These are phyloP conservation scores for Diabrotica balteata DNA, from an alignment of 2,888 invertebrate species.

Conservation along the genomic window DNA sequence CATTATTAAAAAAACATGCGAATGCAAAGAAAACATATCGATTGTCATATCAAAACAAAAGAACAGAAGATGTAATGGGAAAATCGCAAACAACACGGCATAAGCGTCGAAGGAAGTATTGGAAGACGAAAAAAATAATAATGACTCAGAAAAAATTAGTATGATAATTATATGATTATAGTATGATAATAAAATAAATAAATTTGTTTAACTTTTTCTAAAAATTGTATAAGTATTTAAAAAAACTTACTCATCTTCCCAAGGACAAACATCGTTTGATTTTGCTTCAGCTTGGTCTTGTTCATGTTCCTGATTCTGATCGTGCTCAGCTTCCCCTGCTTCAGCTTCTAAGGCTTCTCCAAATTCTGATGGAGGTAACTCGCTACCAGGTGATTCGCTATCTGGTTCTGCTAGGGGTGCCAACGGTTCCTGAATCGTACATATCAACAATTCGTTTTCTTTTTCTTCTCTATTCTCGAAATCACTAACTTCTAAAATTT, in stretches of 20 bases:
- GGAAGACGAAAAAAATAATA: too few relatives aligned
- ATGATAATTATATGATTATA: too few relatives aligned
- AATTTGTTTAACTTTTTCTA: too few relatives aligned
- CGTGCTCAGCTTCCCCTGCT: conserved; percentile 1
- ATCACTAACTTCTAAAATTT: conserved; percentile 5
- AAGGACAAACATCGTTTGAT: conserved; percentile 88
- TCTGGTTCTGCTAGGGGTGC: conserved; percentile 76
- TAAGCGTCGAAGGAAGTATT: too few relatives aligned
- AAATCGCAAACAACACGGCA: too few relatives aligned
- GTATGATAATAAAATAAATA: too few relatives aligned
- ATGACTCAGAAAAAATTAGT: too few relatives aligned
- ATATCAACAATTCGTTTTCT: conserved; percentile 23
- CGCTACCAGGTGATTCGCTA: conserved; percentile 72
- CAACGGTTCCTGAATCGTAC: conserved; percentile 55
- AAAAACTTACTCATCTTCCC: conserved; percentile 92
- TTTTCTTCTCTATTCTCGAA: conserved; percentile 35
- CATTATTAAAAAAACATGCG: too few relatives aligned
- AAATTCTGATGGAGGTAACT: conserved; percentile 62
- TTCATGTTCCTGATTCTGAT: conserved; percentile 17
- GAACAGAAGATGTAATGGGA: not conserved
- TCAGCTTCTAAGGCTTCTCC: conserved; percentile 19
- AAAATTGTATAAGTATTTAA: too few relatives aligned
- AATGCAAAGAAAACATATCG: too few relatives aligned
- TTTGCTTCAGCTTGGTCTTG: conserved; percentile 61
- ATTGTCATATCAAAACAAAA: not conserved